Conservation (phyloP, 2,797 vertebrate species). For the Cyprinodon diabolis region DNA sequence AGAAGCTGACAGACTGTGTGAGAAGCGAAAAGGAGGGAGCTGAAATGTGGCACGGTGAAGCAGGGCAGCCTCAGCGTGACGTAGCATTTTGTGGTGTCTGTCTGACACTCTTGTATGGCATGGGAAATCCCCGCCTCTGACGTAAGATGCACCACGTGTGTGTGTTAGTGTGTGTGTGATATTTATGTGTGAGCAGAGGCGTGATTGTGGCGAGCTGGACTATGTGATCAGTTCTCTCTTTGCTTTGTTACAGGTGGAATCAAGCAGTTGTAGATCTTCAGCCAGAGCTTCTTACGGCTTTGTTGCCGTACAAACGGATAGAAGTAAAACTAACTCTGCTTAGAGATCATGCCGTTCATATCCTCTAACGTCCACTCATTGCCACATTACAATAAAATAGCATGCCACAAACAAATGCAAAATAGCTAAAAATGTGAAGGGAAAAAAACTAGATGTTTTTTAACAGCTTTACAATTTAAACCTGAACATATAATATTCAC, state of each 20-base stretch:
- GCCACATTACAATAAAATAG: too few relatives aligned
- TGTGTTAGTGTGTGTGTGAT: conserved; percentile 52
- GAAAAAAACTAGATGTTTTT: background rate
- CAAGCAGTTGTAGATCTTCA: background rate
- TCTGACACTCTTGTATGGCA: conserved; percentile 68
- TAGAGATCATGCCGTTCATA: background rate
- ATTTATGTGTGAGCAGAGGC: conserved; percentile 51
- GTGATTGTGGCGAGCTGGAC: conserved; percentile 60
- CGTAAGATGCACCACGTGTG: conserved; percentile 74
- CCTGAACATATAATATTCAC: background rate
- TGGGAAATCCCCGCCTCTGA: conserved; percentile 79
- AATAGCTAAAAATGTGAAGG: background rate
- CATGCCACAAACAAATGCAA: background rate
- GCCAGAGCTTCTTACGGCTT: background rate
- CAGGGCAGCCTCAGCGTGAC: conserved; percentile 72
- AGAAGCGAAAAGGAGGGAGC: conserved; percentile 51
- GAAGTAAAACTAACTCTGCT: background rate
- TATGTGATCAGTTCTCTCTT: conserved; percentile 24
- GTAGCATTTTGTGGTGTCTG: conserved; percentile 75
- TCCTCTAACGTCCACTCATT: background rate
- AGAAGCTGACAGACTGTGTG: conserved; percentile 35
- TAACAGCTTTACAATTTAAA: too few relatives aligned
- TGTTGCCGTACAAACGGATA: background rate
- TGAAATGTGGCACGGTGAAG: conserved; percentile 51
- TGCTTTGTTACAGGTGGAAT: conserved; percentile 37